Evolutionary conservation across 2,113 vertebrate genomes (phyloP), one percentile per base, ranked within the genome.

Genomic region (Mandrillus leucophaeus): DNA sequence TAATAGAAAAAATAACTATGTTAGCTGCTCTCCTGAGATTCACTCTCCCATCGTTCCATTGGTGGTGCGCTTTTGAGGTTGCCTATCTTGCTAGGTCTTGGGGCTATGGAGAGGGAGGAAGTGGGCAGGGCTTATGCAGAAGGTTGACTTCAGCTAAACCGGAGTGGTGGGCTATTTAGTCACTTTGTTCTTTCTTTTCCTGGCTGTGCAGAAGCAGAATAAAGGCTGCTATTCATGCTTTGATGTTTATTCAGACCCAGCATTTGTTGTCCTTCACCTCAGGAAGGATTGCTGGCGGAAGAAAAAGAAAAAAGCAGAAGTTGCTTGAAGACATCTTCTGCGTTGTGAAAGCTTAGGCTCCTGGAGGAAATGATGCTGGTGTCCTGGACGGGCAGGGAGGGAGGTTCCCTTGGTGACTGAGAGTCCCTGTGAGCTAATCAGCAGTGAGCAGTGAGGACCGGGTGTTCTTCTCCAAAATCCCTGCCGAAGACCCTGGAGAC

Each of bases 31-130:
- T 32, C 13, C 45, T 25, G n/a, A 18, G 4, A 11, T 16, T 20
- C 8, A 0, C 8, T 45, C 72, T 3, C 6, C 6, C 2, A 8
- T 17, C 35, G 0, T 64, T 64, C 12, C 16, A 3, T n/a, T 25
- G 50, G n/a, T 22, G 1, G 0, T 43, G 55, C 25, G 3, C 5
- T 8, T 52, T 45, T n/a, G 55, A 3, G 1, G 38, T 17, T 17
- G 5, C 6, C 25, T 8, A 1, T 11, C 8, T 11, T 35, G 18
- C 27, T 9, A 11, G 35, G 38, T 23, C 55, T 55, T 7, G 18
- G 45, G 79, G 18, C 3, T 22, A 5, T 4, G 0, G 5, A 40
- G 23, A 55, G 55, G 22, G 4, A 30, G 14, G 27, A 35, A 45
- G 45, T 2, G 0, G 43, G 9, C 16, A 3, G 1, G 23, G 12